Evolutionary conservation across 2,113 vertebrate species (phyloP), one percentile per base, ranked within the genome.

Genomic region (Oryzias curvinotus): DNA sequence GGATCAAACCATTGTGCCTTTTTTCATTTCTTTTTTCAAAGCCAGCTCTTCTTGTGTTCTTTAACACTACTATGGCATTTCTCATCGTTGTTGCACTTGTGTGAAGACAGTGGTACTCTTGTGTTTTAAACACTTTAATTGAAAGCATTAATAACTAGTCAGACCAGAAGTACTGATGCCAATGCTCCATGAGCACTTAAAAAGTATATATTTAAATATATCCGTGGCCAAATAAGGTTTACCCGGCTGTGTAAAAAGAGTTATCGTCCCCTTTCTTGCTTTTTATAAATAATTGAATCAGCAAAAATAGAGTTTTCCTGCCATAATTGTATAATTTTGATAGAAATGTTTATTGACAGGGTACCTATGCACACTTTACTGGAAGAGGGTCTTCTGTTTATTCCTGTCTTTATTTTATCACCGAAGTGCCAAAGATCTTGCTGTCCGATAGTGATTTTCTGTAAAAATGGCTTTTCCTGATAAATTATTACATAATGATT

Each of bases 401-500:
- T 36, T 36, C 30, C 30, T 36, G 30, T 68, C 44, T 75, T 61
- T 17, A 51, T 62, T 68, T 64, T 78, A 62, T 79, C 78, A 81
- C 67, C 65, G 23, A 86, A 85, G 81, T 88, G 87, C 82, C 82
- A 85, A 85, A 85, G 68, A 78, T 71, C 15, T 30, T 64, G 60
- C 60, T 65, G 17, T 65, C 41, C 43, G 62, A 70, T 66, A 46
- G 61, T 72, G 56, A 73, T 72, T 21, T 80, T 55, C 68, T 73
- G 64, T 84, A 80, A 81, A 82, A 25, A 64, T 73, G 36, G 78
- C 65, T 82, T 74, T 59, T 50, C n/a, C 47, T 16, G 19, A 69
- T 85, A 80, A 87, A 84, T 90, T 84, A 83, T 86, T 83, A 51
- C 67, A 18, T 80, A 60, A 80, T 70, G 66, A 81, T 58, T 72